Evolutionary conservation across 2,797 vertebrate species (phyloP).

Genomic region (Channallabes apus): DNA sequence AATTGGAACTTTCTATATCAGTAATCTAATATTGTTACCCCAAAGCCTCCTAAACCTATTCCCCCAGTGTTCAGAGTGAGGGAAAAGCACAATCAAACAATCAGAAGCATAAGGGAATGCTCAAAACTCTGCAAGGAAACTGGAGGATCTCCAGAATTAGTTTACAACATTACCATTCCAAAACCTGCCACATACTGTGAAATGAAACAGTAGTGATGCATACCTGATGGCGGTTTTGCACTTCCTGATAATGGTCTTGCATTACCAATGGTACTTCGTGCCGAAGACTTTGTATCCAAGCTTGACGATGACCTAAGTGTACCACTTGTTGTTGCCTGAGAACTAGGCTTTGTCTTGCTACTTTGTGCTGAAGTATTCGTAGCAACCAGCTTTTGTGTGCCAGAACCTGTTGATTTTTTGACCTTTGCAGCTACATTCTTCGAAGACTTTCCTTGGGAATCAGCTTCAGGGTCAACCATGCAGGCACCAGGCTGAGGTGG

Average conservation of each 20-base stretch:
- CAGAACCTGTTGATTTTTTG: slow-evolving; percentile 60
- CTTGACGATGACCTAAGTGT: slow-evolving; percentile 59
- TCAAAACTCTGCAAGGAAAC: slow-evolving; percentile 15
- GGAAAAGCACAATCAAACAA: not conserved
- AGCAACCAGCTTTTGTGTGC: slow-evolving; percentile 41
- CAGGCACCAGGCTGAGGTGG: slow-evolving; percentile 83
- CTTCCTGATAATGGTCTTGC: slow-evolving; percentile 56
- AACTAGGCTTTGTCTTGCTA: slow-evolving; percentile 63
- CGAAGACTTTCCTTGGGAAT: slow-evolving; percentile 58
- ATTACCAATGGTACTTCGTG: slow-evolving; percentile 59
- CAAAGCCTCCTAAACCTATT: not conserved
- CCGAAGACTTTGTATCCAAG: slow-evolving; percentile 63
- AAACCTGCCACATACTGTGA: not conserved
- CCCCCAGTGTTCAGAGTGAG: too few relatives aligned
- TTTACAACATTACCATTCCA: not conserved
- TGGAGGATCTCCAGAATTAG: not conserved
- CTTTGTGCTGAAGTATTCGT: slow-evolving; percentile 23
- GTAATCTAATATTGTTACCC: too few relatives aligned
- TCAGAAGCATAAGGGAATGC: not conserved
- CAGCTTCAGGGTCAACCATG: slow-evolving; percentile 83
- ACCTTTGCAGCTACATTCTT: slow-evolving; percentile 61
- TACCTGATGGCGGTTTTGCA: slow-evolving; percentile 64
- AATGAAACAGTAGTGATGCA: not conserved
- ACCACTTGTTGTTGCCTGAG: slow-evolving; percentile 46
- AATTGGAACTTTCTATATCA: not conserved